phyloP scores from a whole-genome alignment of 2,797 vertebrate species.

The Masticophis lateralis region DNA sequence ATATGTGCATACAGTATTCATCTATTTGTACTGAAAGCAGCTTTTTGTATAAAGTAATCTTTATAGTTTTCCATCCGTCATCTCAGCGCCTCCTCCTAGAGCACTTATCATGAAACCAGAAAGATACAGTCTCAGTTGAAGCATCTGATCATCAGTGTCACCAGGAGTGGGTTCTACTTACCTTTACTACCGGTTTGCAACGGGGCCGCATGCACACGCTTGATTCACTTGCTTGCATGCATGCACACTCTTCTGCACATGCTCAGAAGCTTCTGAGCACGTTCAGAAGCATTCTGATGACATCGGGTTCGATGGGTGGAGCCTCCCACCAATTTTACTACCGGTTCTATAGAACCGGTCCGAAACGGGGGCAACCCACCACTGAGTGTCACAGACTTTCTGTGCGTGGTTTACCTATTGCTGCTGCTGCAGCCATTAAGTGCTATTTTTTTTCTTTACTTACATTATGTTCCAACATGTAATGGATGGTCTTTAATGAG shows the following conservation, averaged over 20 bases:
- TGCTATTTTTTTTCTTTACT: not conserved
- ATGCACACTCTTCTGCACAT: too few relatives aligned
- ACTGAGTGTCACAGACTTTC: not conserved
- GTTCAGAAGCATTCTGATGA: too few relatives aligned
- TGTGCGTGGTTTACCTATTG: not conserved
- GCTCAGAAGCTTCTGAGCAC: too few relatives aligned
- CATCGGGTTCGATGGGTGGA: too few relatives aligned
- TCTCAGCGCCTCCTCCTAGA: not conserved
- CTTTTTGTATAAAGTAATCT: not conserved
- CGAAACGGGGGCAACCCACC: too few relatives aligned
- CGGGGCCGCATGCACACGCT: accelerated
- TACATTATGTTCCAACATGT: not conserved
- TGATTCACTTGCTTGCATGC: too few relatives aligned
- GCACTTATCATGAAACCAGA: not conserved
- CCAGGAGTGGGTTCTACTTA: too few relatives aligned
- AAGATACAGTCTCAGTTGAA: not conserved
- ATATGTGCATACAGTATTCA: not conserved
- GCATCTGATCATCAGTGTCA: not conserved
- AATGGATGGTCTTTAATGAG: not conserved
- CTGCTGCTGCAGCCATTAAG: not conserved
- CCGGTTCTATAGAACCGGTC: too few relatives aligned
- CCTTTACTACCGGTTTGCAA: too few relatives aligned
- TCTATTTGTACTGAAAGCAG: not conserved
- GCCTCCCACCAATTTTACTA: too few relatives aligned
- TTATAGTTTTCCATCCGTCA: not conserved